Percentiles rank a stretch among this genome's conserved stretches.
These are phyloP conservation scores for Cromileptes altivelis DNA, from an alignment of 2,113 vertebrate species.

Conservation along the genomic window DNA sequence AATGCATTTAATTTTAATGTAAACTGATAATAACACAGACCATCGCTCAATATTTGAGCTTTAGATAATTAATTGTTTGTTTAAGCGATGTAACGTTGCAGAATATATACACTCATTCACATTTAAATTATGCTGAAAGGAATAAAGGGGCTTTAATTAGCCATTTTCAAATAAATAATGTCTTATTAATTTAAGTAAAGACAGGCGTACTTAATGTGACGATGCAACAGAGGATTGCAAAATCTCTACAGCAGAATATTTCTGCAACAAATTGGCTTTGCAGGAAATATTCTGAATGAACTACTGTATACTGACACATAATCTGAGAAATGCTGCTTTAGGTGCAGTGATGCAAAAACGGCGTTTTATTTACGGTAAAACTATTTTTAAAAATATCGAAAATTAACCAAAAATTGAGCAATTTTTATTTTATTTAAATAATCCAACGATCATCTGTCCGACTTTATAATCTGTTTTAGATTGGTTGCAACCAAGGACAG, in stretches of 20 bases:
- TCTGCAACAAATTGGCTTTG: not conserved
- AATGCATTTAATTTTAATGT: constrained; percentile 45
- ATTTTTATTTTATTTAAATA: constrained; percentile 3
- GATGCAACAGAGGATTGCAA: not conserved
- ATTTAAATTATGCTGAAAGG: constrained; percentile 16
- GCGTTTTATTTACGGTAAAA: not conserved
- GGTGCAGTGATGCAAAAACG: not conserved
- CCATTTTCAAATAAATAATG: constrained; percentile 33
- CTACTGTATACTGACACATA: not conserved
- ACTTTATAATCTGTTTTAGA: constrained; percentile 47
- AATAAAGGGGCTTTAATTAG: constrained; percentile 16
- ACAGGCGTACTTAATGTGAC: not conserved
- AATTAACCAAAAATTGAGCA: not conserved
- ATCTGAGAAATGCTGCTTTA: not conserved
- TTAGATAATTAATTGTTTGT: constrained; percentile 58
- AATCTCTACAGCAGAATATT: constrained; percentile 7
- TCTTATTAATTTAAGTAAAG: constrained; percentile 39
- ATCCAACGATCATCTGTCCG: constrained; percentile 8
- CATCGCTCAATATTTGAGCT: constrained; percentile 36
- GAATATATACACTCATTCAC: constrained; percentile 13
- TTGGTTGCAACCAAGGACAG: constrained; percentile 36
- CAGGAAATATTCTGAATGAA: not conserved
- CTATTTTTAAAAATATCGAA: not conserved
- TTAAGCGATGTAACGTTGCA: constrained; percentile 39
- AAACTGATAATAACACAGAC: constrained; percentile 44